Evolutionary conservation across 2,113 vertebrate species (phyloP).

Genomic region (Aplodontia rufa): DNA sequence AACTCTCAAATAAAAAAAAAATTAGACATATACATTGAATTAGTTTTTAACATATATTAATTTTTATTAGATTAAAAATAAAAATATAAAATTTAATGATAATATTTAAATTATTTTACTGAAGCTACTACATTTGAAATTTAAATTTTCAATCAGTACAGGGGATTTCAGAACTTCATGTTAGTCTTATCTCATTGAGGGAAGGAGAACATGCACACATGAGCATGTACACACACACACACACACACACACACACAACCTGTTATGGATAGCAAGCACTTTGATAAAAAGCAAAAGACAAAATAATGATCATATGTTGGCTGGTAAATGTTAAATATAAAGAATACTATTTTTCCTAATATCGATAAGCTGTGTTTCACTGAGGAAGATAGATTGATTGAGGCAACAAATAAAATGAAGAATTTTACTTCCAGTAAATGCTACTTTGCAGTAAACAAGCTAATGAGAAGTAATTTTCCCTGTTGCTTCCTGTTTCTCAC

Average conservation of each 20-base stretch:
- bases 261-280: background rate
- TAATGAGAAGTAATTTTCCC: background rate
- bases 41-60: background rate
- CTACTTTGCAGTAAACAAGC: background rate
- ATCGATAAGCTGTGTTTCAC: background rate
- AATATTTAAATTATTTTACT: background rate
- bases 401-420: constrained; percentile 46
- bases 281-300: background rate
- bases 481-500: background rate
- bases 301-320: background rate
- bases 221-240: too few relatives aligned
- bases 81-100: background rate
- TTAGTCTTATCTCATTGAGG: background rate
- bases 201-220: background rate
- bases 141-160: background rate
- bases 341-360: background rate
- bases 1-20: too few relatives aligned
- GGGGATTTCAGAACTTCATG: background rate
- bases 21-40: background rate
- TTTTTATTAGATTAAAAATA: background rate
- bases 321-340: background rate
- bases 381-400: background rate
- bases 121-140: constrained; percentile 25
- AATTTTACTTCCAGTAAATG: background rate
- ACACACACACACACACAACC: too few relatives aligned